Evolutionary conservation across 2,888 invertebrate species (phyloP).

Genomic region (Amiota minor): DNA sequence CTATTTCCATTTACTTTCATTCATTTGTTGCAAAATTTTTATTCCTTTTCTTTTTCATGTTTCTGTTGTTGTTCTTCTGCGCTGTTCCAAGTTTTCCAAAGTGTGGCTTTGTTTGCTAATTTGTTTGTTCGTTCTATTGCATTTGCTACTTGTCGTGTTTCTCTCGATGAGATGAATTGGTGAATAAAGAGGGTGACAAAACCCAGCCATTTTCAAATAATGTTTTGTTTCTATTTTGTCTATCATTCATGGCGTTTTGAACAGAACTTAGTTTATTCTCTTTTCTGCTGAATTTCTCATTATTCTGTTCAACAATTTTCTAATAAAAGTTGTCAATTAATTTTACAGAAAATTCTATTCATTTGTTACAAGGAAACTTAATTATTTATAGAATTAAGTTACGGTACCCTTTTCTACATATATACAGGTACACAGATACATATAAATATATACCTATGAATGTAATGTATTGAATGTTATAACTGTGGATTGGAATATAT

Average conservation of each 20-base stretch:
- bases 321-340: constrained; percentile 55
- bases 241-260: no score
- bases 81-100: constrained; percentile 9
- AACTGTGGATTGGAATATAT: no score
- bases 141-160: neutral
- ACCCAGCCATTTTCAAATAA: no score
- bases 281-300: constrained; percentile 13
- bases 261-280: no score
- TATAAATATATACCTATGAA: no score
- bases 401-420: no score
- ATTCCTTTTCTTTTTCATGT: constrained; percentile 6
- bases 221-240: no score
- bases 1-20: constrained; percentile 5
- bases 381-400: neutral
- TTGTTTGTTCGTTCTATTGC: constrained; percentile 38
- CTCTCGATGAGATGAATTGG: no score
- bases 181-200: no score
- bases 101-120: constrained; percentile 55
- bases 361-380: neutral
- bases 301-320: constrained; percentile 47
- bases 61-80: neutral
- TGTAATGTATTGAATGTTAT: no score
- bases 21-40: constrained; percentile 14
- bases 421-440: no score
- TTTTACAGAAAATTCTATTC: constrained; percentile 35